Evolutionary conservation across 2,113 vertebrate genomes (phyloP), one percentile per base, ranked within the genome.

Genomic region (Pedetes capensis): DNA sequence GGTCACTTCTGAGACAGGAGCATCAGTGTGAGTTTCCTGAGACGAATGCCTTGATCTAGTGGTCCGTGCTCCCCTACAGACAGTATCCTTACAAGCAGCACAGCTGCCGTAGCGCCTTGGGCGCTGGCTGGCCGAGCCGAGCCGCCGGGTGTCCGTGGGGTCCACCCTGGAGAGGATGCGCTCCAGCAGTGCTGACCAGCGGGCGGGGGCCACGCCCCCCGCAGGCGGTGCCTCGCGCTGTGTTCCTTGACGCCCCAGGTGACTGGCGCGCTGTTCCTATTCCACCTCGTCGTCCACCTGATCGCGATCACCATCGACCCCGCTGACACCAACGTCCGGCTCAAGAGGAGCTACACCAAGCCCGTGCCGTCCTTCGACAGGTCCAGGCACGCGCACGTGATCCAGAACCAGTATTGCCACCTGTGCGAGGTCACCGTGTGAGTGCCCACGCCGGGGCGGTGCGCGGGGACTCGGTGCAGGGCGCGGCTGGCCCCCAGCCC

Each of bases 351-450:
- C 83, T 98, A 98, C 76, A 96, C 96, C 34, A 95, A 81, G 57
- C 97, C 98, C 3, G 39, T 98, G 98, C 97, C 98, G 0, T 37
- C 91, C 37, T 99, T 99, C 16, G 96, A 99, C 96, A 97, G 98
- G 87, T 97, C 94, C 47, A 98, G 98, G 91, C 98, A 98, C 11
- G 63, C 89, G 0, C 98, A 98, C 0, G 98, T 98, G 57, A 99
- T 99, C 88, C 97, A 99, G 85, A 98, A 99, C 95, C 97, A 98
- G 20, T 98, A 98, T 71, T 99, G 98, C 93, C 97, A 97, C 61
- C 89, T 99, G 29, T 99, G 98, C 95, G 98, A 98, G 53, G 96
- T 98, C 47, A 92, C 96, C 0, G 98, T 98, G 98, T 99, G 98
- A 82, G 98, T 98, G 93, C 93, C 55, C 37, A 29, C 17, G 8